A percentile compares a stretch with the other conserved stretches of the same genome.
phyloP scores from a whole-genome alignment of 2,797 vertebrate genomes.

The Pogoniulus pusillus region DNA sequence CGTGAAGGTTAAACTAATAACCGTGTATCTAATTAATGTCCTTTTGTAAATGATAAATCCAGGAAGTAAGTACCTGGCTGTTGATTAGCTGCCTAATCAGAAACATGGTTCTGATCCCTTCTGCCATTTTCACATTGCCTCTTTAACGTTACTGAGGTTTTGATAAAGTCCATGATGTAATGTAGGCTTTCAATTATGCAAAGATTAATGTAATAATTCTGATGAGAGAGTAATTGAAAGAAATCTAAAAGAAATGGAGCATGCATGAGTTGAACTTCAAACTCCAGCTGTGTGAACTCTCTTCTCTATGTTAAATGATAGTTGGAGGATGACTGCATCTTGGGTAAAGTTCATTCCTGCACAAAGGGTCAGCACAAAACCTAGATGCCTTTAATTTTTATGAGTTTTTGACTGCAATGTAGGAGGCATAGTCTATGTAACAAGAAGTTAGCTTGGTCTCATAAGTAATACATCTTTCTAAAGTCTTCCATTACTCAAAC shows the following conservation, averaged over 20 bases:
- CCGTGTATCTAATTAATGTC: neutral
- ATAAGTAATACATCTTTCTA: neutral
- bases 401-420: neutral
- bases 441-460: neutral
- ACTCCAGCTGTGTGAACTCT: conserved; percentile 24
- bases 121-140: neutral
- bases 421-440: neutral
- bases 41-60: conserved; percentile 13
- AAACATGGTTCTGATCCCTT: neutral
- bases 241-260: conserved; percentile 48
- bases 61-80: conserved; percentile 17
- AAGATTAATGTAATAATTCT: conserved; percentile 62
- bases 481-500: neutral
- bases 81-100: conserved; percentile 44
- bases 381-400: conserved; percentile 22
- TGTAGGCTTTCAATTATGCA: conserved; percentile 37
- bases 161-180: conserved; percentile 13
- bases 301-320: conserved; percentile 4
- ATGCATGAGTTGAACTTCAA: conserved; percentile 14
- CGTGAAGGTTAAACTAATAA: neutral
- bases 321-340: neutral
- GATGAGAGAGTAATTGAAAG: conserved; percentile 49
- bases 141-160: conserved; percentile 2
- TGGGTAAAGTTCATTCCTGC: neutral
- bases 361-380: neutral